These are phyloP conservation scores for Glaucopsyche alexis DNA, from an alignment of 2,888 invertebrate species.

Conservation along the genomic window DNA sequence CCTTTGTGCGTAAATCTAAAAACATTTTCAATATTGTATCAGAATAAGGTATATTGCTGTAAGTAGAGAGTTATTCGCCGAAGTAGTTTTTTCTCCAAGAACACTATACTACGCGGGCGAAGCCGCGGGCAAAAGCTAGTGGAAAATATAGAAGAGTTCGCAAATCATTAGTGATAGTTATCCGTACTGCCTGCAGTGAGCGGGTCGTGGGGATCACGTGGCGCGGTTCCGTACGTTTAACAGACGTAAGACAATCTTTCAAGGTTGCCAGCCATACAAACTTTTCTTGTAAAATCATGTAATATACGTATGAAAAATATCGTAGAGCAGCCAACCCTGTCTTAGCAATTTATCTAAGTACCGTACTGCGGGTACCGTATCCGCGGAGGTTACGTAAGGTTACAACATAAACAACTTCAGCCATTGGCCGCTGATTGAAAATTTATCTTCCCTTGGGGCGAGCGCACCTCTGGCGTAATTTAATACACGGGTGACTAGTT, in stretches of 20 bases:
- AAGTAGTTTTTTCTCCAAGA: too few relatives aligned
- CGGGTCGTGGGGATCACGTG: not conserved
- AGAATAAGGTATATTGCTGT: too few relatives aligned
- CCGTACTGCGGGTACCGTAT: conserved; percentile 5
- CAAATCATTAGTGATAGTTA: conserved; percentile 16
- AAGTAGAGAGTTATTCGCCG: too few relatives aligned
- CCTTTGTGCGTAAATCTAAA: too few relatives aligned
- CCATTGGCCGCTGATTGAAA: conserved; percentile 21
- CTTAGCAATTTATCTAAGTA: conserved; percentile 29
- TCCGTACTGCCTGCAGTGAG: conserved; percentile 12
- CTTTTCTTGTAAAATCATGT: not conserved
- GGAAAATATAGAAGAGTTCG: not conserved
- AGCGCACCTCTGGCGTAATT: conserved; percentile 4
- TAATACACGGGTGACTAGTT: not conserved
- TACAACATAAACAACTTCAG: conserved; percentile 15
- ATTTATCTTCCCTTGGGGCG: conserved; percentile 20
- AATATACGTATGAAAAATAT: not conserved
- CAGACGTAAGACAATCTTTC: not conserved
- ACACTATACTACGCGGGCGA: too few relatives aligned
- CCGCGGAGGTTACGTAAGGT: conserved; percentile 29
- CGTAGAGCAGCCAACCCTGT: not conserved
- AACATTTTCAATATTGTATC: too few relatives aligned
- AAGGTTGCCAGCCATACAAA: not conserved
- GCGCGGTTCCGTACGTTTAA: not conserved
- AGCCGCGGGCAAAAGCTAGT: too few relatives aligned